Evolutionary conservation across 53 echinoderm and acorn worm genomes (phyloP), one percentile per base, ranked within the genome.

Genomic region (Hippasteria phrygiana): DNA sequence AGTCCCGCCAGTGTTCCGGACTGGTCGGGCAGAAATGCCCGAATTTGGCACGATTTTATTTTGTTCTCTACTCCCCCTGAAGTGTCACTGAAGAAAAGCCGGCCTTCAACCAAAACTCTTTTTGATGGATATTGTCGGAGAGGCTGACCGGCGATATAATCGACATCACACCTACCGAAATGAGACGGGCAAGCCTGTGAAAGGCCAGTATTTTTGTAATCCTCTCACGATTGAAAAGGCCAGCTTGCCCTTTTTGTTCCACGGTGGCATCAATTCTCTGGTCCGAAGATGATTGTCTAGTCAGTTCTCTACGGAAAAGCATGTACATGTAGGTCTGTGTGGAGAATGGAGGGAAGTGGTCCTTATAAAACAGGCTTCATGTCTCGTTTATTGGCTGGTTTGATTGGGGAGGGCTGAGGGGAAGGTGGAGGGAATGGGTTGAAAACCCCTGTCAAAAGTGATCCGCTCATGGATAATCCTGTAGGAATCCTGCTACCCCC

Each of bases 121-220:
- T 77, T 55, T 22, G 53, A 20, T 20, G 77, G 54, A 53, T 53
- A 77, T 77, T 77, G 53, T 77, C 33, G 33, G 77, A n/a, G 46
- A 32, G 75, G 64, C 64, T 32, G 77, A 55, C 55, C 53, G 54
- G 54, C 35, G 55, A 77, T 26, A 77, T 77, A 77, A 77, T 55
- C 34, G 48, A 6, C 77, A 47, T 77, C 77, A 77, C 77, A 77
- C 77, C 77, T 77, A 77, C 55, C 53, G 54, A 55, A 77, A 14
- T 16, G 56, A 55, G 77, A 77, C 77, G 20, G 77, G 48, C 33
- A 55, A n/a, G 77, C 13, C 28, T 55, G 36, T 77, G 54, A 77
- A 77, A 77, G 37, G 34, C 20, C 13, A 54, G 20, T 54, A 17
- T 34, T 48, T 77, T 64, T 53, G 11, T 50, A 75, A 74, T 74